Evolutionary conservation across 2,888 invertebrate genomes (phyloP), one percentile per base, ranked within the genome.

Genomic region (Dyspetes luteomarginatus): DNA sequence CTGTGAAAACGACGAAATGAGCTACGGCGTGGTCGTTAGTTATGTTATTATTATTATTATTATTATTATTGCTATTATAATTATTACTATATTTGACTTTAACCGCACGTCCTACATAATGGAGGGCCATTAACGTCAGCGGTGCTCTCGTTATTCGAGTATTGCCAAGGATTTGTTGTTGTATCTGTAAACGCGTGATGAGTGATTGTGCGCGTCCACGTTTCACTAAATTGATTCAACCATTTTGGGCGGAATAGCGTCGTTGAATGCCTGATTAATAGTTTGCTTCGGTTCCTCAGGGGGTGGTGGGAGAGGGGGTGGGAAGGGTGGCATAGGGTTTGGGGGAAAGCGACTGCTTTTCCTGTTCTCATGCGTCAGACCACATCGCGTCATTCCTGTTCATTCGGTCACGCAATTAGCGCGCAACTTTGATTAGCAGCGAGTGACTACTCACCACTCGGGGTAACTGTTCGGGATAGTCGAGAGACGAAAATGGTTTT

Each of bases 331-430:
- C n/a, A n/a, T n/a, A n/a, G n/a, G n/a, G n/a, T n/a, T n/a, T n/a
- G n/a, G n/a, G n/a, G n/a, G n/a, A n/a, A n/a, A n/a, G n/a, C n/a
- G n/a, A n/a, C n/a, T 48, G 43, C 58, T 58, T 48, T 64, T 58
- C 65, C 55, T 43, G 64, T 71, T 26, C 36, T 43, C 28, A 60
- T 28, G 26, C 41, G 43, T 73, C 12, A 64, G 45, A 72, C 73
- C 82, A 75, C 62, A 58, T 87, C 82, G 84, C 82, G 84, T 87
- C 86, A 85, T 86, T 86, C 87, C 85, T 85, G 30, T 50, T 56
- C 81, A 82, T 81, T 82, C 81, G 82, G 71, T 72, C 69, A 78
- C 82, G 78, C 67, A 79, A 82, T 50, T 85, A 85, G 83, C 68
- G 72, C 17, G 36, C 55, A 26, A 69, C 4, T 79, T 79, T 41